Base-by-base conservation (phyloP, 2,888 invertebrate genomes). In the Clitarchus hookeri region DNA sequence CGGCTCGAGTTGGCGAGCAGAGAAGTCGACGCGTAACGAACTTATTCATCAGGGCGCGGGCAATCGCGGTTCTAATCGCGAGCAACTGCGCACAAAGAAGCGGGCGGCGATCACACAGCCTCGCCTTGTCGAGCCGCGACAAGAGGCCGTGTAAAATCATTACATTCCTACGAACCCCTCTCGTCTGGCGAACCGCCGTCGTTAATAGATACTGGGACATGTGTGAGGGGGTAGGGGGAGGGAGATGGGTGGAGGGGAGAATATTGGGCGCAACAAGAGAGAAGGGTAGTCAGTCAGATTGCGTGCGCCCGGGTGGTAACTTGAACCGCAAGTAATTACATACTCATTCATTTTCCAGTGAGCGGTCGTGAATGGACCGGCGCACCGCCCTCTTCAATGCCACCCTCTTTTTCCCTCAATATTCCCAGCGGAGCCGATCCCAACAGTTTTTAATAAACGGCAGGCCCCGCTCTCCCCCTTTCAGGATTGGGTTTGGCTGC, bases 281-380 rank as follows among this genome's bases (percentile, higher is more conserved):
- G 36, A 36, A 36, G 36, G 36, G 79, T 27, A 19, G 79, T 79
- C 48, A 48, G 48, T 79, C 48, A 48, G 48, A 65, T 65, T n/a
- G 65, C 65, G 65, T 65, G 65, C 65, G 65, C 4, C 65, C 65
- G 65, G 65, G 65, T 65, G 27, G 82, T 36, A 82, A 82, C 82
- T 19, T 82, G 82, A 82, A 82, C 82, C 82, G n/a, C 82, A 82
- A 82, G 82, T 82, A 82, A 82, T 82, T 82, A 82, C 82, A 82
- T 82, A 36, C 82, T 82, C 82, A 36, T 82, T 82, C 82, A 44
- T 82, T 82, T 82, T 44, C 27, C 27, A n/a, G 82, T 27, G 36
- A 19, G 36, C 44, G 82, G 36, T 19, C 82, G 8, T 82, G 82
- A 82, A 82, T 82, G 44, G 36, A 36, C 36, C 36, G 36, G 82